Conservation (phyloP, 1,140 invertebrate genomes). For the Drosophila baimaii region DNA sequence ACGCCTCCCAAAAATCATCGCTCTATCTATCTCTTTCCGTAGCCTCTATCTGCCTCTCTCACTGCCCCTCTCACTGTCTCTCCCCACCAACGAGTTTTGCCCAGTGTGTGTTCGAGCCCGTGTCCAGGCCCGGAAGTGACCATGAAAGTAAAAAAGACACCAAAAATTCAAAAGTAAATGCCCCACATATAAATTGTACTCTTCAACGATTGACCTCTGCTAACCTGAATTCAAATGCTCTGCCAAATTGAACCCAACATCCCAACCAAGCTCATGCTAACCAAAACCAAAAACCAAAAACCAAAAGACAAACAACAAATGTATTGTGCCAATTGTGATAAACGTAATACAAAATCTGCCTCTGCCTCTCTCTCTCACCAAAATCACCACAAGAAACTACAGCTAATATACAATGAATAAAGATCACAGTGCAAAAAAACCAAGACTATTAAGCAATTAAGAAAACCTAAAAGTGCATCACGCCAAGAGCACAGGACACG, state of each 20-base stretch:
- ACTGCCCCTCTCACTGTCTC: constrained; percentile 1
- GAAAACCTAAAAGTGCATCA: constrained; percentile 45
- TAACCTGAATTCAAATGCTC: constrained; percentile 41
- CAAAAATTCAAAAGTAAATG: constrained; percentile 52
- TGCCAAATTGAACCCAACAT: constrained; percentile 47
- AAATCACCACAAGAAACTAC: constrained; percentile 42
- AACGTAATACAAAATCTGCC: constrained; percentile 39
- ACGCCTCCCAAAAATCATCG: constrained; percentile 37
- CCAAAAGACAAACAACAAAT: constrained; percentile 30
- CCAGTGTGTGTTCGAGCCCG: constrained; percentile 32
- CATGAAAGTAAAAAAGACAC: constrained; percentile 31
- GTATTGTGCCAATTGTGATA: constrained; percentile 52
- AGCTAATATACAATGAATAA: constrained; percentile 34
- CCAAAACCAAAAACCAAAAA: constrained; percentile 31
- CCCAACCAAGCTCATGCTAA: constrained; percentile 52
- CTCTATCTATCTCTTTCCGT: constrained; percentile 35
- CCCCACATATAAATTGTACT: constrained; percentile 37
- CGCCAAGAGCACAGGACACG: constrained; percentile 50
- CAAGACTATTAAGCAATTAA: constrained; percentile 24
- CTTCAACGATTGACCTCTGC: constrained; percentile 31
- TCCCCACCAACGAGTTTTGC: constrained; percentile 4
- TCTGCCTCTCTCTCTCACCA: constrained; percentile 54
- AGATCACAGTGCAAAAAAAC: constrained; percentile 31
- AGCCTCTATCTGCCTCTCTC: constrained; percentile 18
- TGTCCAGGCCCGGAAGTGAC: constrained; percentile 54